These are phyloP conservation scores for Acronicta aceris DNA, from an alignment of 2,888 invertebrate genomes.

Conservation along the genomic window DNA sequence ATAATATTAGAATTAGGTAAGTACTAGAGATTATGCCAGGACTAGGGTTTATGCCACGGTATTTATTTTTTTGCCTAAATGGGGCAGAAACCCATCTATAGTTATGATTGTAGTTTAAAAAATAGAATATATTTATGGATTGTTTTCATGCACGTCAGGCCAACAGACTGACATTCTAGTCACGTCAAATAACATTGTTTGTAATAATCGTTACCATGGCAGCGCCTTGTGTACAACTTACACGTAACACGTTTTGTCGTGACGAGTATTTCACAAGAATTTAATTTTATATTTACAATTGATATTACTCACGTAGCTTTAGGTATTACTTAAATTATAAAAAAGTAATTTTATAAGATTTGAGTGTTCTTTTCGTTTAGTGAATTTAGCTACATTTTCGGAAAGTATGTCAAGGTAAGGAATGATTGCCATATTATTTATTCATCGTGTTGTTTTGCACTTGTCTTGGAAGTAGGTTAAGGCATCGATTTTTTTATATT, in stretches of 20 bases:
- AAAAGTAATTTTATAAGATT: neutral
- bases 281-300: conserved; percentile 11
- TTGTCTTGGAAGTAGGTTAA: conserved; percentile 16
- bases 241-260: neutral
- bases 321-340: neutral
- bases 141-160: too few species aligned
- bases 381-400: neutral
- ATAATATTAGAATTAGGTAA: too few species aligned
- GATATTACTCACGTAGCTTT: neutral
- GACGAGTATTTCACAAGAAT: conserved; percentile 7
- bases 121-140: too few species aligned
- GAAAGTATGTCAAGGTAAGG: conserved; percentile 66
- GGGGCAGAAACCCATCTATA: too few species aligned
- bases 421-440: conserved; percentile 45
- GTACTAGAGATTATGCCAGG: too few species aligned
- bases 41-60: too few species aligned
- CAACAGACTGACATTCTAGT: conserved; percentile 3
- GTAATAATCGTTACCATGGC: conserved; percentile 34
- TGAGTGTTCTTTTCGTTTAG: neutral
- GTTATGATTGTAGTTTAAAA: too few species aligned
- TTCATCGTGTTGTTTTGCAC: conserved; percentile 37
- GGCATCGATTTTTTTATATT: conserved; percentile 21
- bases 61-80: too few species aligned
- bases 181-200: conserved; percentile 30
- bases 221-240: conserved; percentile 29